A percentile compares a stretch with the other conserved stretches of the same genome.
These are phyloP conservation scores for Calephelis nemesis DNA, from an alignment of 1,140 invertebrate species.

Conservation along the genomic window DNA sequence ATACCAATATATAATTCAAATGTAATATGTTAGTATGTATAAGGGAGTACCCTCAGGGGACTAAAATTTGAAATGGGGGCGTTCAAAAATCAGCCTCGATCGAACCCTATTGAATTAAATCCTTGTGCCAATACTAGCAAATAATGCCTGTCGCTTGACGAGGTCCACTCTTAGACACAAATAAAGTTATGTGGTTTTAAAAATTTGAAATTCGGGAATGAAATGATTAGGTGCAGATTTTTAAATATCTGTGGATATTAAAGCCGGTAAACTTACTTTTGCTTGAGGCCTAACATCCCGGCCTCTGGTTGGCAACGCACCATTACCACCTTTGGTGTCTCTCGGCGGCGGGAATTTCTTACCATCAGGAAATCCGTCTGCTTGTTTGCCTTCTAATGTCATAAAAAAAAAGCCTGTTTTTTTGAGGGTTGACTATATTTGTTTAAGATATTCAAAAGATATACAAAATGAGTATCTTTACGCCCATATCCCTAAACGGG, in stretches of 20 bases:
- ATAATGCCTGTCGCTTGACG: conserved; percentile 12
- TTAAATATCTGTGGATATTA: neutral
- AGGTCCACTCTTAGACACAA: conserved; percentile 15
- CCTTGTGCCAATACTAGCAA: conserved; percentile 38
- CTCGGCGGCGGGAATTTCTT: too few species aligned
- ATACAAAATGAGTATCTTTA: too few species aligned
- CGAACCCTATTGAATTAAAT: conserved; percentile 61
- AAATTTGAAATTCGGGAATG: neutral
- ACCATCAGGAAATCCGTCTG: too few species aligned
- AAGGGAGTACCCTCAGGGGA: conserved; percentile 66
- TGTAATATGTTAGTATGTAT: conserved; percentile 58
- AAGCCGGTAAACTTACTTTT: too few species aligned
- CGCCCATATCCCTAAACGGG: too few species aligned
- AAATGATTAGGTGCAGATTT: neutral
- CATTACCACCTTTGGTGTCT: too few species aligned
- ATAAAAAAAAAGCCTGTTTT: too few species aligned
- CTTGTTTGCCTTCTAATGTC: too few species aligned
- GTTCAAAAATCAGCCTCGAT: conserved; percentile 69
- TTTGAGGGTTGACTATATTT: too few species aligned
- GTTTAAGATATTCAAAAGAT: too few species aligned
- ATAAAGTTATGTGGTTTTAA: conserved; percentile 6
- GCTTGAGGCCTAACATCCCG: too few species aligned
- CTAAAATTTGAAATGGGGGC: conserved; percentile 58
- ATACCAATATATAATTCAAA: conserved; percentile 58
- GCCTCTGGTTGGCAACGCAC: too few species aligned